Percentiles rank a stretch among this genome's conserved stretches.
Conservation (phyloP, 2,888 invertebrate genomes). For the Ectobius pallidus region DNA sequence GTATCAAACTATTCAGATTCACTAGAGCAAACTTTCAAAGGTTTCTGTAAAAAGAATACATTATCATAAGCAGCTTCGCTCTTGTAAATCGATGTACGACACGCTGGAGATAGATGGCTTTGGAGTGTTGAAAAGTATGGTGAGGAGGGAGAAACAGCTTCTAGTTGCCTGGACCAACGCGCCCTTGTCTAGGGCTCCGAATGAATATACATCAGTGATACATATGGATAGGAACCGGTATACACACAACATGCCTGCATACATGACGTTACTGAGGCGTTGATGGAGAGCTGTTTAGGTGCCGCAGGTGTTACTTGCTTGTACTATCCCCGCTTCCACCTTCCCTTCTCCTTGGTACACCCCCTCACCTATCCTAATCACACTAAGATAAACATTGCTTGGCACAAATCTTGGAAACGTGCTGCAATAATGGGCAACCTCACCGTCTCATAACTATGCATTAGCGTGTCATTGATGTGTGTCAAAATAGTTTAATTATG, state of each 20-base stretch:
- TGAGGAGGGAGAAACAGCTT: neutral
- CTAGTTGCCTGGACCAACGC: neutral
- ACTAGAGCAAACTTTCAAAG: too few relatives aligned
- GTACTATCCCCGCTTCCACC: too few relatives aligned
- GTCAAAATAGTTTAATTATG: too few relatives aligned
- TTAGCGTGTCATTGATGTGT: too few relatives aligned
- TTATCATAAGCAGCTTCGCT: neutral
- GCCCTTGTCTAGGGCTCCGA: neutral
- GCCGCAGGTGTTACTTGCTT: neutral
- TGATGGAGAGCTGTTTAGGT: neutral
- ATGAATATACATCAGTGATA: slow-evolving; percentile 21
- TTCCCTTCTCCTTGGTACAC: too few relatives aligned
- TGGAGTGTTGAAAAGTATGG: neutral
- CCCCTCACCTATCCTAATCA: too few relatives aligned
- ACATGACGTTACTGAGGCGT: neutral
- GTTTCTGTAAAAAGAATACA: neutral
- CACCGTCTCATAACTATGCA: too few relatives aligned
- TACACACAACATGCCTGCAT: neutral
- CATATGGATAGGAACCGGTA: slow-evolving; percentile 4
- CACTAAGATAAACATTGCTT: too few relatives aligned
- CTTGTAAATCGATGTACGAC: neutral
- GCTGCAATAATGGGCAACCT: too few relatives aligned
- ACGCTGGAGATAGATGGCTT: neutral
- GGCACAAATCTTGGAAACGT: too few relatives aligned
- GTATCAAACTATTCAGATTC: too few relatives aligned